Evolutionary conservation across 2,888 invertebrate genomes (phyloP).

Genomic region (Nemapogon koenigi): DNA sequence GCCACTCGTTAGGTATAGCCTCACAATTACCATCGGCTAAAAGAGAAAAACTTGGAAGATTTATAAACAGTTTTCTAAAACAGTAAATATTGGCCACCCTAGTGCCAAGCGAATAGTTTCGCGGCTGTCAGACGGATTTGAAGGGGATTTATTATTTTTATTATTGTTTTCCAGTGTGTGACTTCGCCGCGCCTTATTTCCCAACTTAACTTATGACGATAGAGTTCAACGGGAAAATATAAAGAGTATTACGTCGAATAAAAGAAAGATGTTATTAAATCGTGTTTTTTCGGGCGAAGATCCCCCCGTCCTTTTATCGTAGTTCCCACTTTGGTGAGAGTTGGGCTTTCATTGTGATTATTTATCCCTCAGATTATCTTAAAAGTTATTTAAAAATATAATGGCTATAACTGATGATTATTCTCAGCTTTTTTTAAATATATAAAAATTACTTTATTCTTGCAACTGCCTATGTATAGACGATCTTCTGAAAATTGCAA

Average conservation of each 20-base stretch:
- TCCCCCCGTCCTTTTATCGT: background rate
- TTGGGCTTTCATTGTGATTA: no score
- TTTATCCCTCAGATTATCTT: no score
- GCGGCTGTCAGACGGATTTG: conserved; percentile 57
- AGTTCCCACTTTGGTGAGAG: background rate
- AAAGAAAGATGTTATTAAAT: conserved; percentile 5
- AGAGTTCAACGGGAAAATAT: background rate
- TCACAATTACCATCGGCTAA: no score
- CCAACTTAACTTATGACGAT: conserved; percentile 32
- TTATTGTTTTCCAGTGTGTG: conserved; percentile 52
- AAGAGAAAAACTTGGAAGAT: no score
- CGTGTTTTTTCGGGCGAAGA: conserved; percentile 1
- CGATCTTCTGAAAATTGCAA: no score
- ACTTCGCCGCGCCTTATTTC: conserved; percentile 31
- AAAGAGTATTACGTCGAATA: conserved; percentile 4
- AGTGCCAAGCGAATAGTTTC: conserved; percentile 51
- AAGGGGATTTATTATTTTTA: conserved; percentile 62
- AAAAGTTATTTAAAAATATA: no score
- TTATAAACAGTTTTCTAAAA: no score
- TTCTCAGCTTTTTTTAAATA: no score
- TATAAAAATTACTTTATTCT: no score
- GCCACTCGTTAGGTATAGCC: no score
- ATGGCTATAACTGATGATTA: no score
- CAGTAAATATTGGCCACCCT: conserved; percentile 26
- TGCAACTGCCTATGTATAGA: no score